Base-by-base conservation (phyloP, 2,888 invertebrate species). In the Scrobipalpa atriplicella region DNA sequence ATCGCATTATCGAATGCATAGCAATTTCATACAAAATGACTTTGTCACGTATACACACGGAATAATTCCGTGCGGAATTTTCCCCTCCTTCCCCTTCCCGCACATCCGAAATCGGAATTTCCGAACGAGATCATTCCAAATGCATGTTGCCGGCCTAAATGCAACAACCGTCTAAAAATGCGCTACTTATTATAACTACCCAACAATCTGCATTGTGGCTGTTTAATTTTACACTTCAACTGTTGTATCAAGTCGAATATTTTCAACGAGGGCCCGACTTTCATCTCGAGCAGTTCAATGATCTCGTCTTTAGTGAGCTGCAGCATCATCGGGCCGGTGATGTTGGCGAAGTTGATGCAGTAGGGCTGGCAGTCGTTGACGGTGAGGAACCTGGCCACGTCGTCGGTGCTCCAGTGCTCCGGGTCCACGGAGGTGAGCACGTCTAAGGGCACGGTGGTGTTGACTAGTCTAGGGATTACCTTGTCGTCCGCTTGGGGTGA, bases 191-290 rank as follows among this genome's bases (percentile, higher is more conserved):
- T 84, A 74, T 80, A 86, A 71, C 79, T 79, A 70, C 77, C 71
- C 13, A 80, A 66, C 68, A 86, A 73, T 85, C 90, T 92, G 78
- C 95, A 94, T 81, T 95, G 95, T 71, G 95, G 95, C 70, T 96
- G 95, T 86, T 95, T 96, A 71, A 96, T 95, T 93, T 97, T 97
- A 85, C 95, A 95, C 92, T 97, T 98, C 65, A 98, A 93, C 83
- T 98, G 97, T 80, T 98, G 97, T 81, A 99, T 97, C 73, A 99
- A 94, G 92, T 98, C 98, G 82, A 95, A 97, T 78, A 99, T 98
- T 93, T 98, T 98, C 69, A 99, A 87, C 18, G 98, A 98, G 8
- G 98, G 98, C 1, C 98, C 98, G 68, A 99, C 98, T 94, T 98
- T 98, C 94, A 97, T 98, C 74, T 97, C 96, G 29, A 98, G 95